Base-by-base conservation (phyloP, 2,888 invertebrate genomes). In the Nudaria mundana region DNA sequence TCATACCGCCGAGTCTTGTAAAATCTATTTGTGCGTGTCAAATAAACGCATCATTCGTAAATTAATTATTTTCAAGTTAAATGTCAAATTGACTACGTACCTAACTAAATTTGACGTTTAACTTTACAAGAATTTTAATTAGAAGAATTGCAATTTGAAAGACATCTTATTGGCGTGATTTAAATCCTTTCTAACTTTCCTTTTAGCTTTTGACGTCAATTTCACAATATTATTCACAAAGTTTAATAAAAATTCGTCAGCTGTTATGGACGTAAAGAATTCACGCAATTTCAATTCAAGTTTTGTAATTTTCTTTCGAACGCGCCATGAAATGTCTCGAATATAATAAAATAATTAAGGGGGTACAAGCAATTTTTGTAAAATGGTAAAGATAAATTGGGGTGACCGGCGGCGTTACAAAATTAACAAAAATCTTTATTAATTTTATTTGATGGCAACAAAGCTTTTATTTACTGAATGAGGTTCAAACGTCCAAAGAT, bases 321-420 rank as follows among this genome's bases (percentile, higher is more conserved):
- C 52, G 48, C 54, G 22, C 23, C 23, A 23, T 44, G 29, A 52
- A 58, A 49, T 44, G 41, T 50, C 37, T 44, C 56, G 56, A 70
- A 69, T 71, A 69, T 67, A 70, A 71, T 74, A 71, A 74, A n/a
- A n/a, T n/a, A n/a, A n/a, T n/a, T 59, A 51, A 57, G 34, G 37
- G 47, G 35, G 29, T 40, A 35, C 29, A 37, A 40, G 30, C 35
- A 37, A 39, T 48, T 52, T 55, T 45, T 37, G 28, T 31, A 31
- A 18, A 36, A 40, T 44, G 31, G 11, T 29, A 37, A 31, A n/a
- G 34, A 45, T 28, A 26, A 40, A 12, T 26, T 24, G 8, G 31
- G 33, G 34, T 37, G 25, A 16, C 20, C 29, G 14, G 7, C 29
- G 14, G 7, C 6, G 7, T 24, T 40, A 41, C 34, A 47, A 41